phyloP scores from a whole-genome alignment of 1,140 invertebrate genomes.

The Achatina immaculata region DNA sequence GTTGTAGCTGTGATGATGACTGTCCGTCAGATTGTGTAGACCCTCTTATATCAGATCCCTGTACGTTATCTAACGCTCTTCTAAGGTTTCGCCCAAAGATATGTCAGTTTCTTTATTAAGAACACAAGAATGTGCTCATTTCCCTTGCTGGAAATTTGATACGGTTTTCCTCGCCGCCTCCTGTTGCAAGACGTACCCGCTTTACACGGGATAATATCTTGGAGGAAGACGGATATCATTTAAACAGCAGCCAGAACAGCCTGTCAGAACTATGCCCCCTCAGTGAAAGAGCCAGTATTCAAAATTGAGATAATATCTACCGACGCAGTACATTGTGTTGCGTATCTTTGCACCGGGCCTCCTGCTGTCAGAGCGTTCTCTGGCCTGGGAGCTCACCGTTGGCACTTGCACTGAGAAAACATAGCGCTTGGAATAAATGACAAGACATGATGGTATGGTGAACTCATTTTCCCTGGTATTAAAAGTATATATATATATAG shows the following conservation, averaged over 20 bases:
- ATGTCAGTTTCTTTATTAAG: too few relatives aligned
- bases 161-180: too few relatives aligned
- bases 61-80: too few relatives aligned
- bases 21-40: too few relatives aligned
- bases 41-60: too few relatives aligned
- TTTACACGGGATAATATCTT: too few relatives aligned
- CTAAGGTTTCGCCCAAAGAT: too few relatives aligned
- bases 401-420: neutral
- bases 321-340: conserved; percentile 5
- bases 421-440: neutral
- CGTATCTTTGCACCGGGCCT: neutral
- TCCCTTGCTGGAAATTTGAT: too few relatives aligned
- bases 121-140: too few relatives aligned
- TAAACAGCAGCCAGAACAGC: neutral
- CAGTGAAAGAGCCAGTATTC: neutral
- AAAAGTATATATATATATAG: neutral
- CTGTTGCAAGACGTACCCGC: too few relatives aligned
- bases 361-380: neutral
- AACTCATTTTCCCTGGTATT: neutral
- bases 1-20: too few relatives aligned
- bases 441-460: neutral
- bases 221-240: neutral
- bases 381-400: neutral
- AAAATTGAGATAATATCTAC: neutral
- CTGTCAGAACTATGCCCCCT: neutral